Conservation (phyloP, 1,140 invertebrate genomes). For the Drosophila ogumai region DNA sequence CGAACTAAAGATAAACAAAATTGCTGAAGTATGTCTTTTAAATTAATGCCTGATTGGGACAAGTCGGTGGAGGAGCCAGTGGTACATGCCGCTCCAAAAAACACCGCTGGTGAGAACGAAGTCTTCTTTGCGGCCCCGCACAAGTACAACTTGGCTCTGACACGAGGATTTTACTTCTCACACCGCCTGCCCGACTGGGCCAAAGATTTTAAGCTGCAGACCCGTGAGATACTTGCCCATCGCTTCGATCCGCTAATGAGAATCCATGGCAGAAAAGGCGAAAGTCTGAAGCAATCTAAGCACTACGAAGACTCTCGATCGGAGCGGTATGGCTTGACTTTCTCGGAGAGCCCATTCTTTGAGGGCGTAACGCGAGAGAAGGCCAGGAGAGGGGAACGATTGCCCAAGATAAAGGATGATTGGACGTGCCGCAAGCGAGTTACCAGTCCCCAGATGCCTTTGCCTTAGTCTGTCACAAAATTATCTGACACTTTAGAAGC, state of each 20-base stretch:
- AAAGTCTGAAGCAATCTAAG: not conserved
- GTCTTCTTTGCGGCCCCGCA: slow-evolving; percentile 5
- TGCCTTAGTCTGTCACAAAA: slow-evolving; percentile 24
- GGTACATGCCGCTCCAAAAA: not conserved
- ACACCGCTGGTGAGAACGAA: not conserved
- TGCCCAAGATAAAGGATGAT: slow-evolving; percentile 67
- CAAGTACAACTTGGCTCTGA: slow-evolving; percentile 33
- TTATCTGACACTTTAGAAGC: not conserved
- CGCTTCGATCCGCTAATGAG: not conserved
- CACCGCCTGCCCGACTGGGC: slow-evolving; percentile 61
- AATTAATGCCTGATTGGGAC: slow-evolving; percentile 16
- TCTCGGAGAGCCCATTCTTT: slow-evolving; percentile 17
- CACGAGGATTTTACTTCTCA: slow-evolving; percentile 46
- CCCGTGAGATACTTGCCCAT: slow-evolving; percentile 24
- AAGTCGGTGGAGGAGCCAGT: not conserved
- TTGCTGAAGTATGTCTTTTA: slow-evolving; percentile 15
- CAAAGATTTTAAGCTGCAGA: slow-evolving; percentile 31
- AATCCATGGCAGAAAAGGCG: not conserved
- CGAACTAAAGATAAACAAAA: not conserved
- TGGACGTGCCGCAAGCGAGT: slow-evolving; percentile 55
- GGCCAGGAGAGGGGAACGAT: slow-evolving; percentile 1
- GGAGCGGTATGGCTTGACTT: slow-evolving; percentile 13
- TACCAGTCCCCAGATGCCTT: slow-evolving; percentile 19
- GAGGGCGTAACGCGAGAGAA: slow-evolving; percentile 10
- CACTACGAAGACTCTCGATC: slow-evolving; percentile 1